phyloP scores from a whole-genome alignment of 2,888 invertebrate species.

The Hypena proboscidalis region DNA sequence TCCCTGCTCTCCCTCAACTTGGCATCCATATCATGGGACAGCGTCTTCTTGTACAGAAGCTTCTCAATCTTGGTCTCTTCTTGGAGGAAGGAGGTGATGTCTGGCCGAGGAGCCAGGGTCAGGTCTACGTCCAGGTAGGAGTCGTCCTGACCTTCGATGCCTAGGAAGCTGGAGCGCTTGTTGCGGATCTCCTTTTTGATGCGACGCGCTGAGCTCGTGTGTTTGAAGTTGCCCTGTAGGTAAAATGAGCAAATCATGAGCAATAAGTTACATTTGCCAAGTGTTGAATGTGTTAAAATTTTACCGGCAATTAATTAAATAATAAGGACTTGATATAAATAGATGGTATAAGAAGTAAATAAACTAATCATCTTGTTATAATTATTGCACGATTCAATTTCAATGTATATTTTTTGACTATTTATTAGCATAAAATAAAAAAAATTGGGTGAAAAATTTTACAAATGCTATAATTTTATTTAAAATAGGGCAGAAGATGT shows the following conservation, averaged over 20 bases:
- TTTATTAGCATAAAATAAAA: too few species aligned
- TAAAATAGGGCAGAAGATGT: too few species aligned
- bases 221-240: slow-evolving; percentile 88
- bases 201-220: slow-evolving; percentile 92
- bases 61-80: slow-evolving; percentile 91
- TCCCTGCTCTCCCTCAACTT: slow-evolving; percentile 89
- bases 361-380: too few species aligned
- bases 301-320: too few species aligned
- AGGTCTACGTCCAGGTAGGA: slow-evolving; percentile 89
- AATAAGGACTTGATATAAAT: not conserved
- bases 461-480: too few species aligned
- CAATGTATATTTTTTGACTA: too few species aligned
- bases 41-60: slow-evolving; percentile 89
- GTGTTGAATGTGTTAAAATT: not conserved
- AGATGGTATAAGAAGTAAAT: not conserved
- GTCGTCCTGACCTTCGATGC: slow-evolving; percentile 91
- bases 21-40: slow-evolving; percentile 89
- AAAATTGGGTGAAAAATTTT: too few species aligned
- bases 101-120: slow-evolving; percentile 89
- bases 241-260: too few species aligned
- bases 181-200: slow-evolving; percentile 94
- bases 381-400: too few species aligned
- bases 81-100: slow-evolving; percentile 92
- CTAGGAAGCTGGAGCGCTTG: slow-evolving; percentile 93
- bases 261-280: too few species aligned